phyloP scores from a whole-genome alignment of 2,888 invertebrate species.

The Heteromurus nitidus region DNA sequence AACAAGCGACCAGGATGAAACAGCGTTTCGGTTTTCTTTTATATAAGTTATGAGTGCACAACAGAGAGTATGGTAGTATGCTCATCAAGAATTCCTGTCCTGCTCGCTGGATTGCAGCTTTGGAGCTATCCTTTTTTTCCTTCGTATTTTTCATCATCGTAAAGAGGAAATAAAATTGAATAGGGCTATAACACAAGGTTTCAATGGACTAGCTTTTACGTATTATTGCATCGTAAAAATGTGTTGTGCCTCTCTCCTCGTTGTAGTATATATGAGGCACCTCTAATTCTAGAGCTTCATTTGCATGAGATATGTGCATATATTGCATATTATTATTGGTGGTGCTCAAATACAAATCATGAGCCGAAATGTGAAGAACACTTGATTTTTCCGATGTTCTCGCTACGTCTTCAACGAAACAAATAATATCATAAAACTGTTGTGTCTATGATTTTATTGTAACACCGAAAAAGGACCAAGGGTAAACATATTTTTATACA shows the following conservation, averaged over 20 bases:
- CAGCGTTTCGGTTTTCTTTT: conserved; percentile 43
- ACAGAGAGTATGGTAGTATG: conserved; percentile 20
- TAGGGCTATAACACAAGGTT: conserved; percentile 43
- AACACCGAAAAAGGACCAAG: background rate
- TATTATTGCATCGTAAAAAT: conserved; percentile 60
- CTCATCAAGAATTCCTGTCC: conserved; percentile 44
- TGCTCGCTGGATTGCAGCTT: conserved; percentile 24
- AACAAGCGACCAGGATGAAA: background rate
- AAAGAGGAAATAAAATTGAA: conserved; percentile 58
- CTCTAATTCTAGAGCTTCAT: too few relatives aligned
- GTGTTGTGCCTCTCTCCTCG: conserved; percentile 21
- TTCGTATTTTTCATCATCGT: conserved; percentile 33
- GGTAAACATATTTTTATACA: background rate
- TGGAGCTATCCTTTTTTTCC: conserved; percentile 1
- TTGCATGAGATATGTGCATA: background rate
- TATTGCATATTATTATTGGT: background rate
- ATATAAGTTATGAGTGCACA: conserved; percentile 40
- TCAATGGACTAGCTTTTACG: conserved; percentile 42
- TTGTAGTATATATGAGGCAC: too few relatives aligned
- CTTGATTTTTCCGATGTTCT: too few relatives aligned
- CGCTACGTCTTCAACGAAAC: too few relatives aligned
- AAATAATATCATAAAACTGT: too few relatives aligned
- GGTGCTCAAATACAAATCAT: conserved; percentile 19
- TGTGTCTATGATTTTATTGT: too few relatives aligned
- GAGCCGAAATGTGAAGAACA: background rate